Percentiles rank a stretch among this genome's conserved stretches.
Evolutionary conservation across 2,113 vertebrate genomes (phyloP).

Genomic region (Tiliqua scincoides): DNA sequence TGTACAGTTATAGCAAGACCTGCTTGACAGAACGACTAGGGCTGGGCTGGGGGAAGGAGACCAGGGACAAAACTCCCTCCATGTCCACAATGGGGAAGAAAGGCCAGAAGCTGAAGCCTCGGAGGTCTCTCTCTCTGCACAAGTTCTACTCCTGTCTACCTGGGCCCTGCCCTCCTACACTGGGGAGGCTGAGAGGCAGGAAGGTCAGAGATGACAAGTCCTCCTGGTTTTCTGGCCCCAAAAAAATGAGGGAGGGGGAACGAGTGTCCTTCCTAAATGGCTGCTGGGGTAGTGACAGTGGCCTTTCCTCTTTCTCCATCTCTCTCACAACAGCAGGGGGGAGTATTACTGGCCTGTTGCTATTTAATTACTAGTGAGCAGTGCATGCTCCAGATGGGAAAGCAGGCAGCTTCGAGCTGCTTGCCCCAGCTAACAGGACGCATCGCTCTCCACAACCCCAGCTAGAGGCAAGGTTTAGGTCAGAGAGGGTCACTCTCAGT

Average conservation of each 20-base stretch:
- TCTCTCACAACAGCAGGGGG: background rate
- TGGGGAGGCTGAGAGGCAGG: background rate
- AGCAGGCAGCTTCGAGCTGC: background rate
- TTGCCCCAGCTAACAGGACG: background rate
- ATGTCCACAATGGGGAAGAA: constrained; percentile 1
- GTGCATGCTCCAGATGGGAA: background rate
- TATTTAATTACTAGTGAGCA: too few relatives aligned
- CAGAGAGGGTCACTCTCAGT: background rate
- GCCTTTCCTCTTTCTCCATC: background rate
- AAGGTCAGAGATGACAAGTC: background rate
- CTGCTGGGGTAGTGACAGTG: background rate
- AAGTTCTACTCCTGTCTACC: background rate
- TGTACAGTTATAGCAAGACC: too few relatives aligned
- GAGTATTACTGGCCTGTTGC: background rate
- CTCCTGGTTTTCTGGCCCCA: background rate
- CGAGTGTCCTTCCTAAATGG: background rate
- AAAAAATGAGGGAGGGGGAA: rapidly evolving
- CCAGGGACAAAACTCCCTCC: too few relatives aligned
- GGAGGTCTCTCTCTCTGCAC: background rate
- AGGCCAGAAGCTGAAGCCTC: constrained; percentile 9
- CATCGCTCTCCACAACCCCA: background rate
- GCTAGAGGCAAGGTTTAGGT: background rate
- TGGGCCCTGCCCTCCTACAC: background rate
- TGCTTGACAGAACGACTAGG: too few relatives aligned
- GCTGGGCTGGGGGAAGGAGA: too few relatives aligned